Base-by-base conservation (phyloP, 2,888 invertebrate genomes). In the Trissolcus brochymenae region DNA sequence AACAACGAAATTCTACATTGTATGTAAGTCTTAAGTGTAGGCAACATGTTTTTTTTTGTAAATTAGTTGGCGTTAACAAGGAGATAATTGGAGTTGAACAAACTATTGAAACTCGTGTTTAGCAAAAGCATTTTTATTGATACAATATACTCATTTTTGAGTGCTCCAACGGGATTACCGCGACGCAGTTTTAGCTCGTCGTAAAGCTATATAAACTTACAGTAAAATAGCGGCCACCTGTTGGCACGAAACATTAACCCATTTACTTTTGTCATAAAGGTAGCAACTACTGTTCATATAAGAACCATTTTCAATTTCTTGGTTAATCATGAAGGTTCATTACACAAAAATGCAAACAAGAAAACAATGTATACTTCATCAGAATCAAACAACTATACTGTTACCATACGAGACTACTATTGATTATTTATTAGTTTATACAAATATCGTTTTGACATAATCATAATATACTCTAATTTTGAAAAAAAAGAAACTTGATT, bases 221-320 rank as follows among this genome's bases (percentile, higher is more conserved):
- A 85, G 85, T 85, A 83, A 84, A 87, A 87, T 87, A 86, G 84
- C 85, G 81, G 83, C 88, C 88, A 88, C 88, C 87, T 88, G 88
- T 88, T 88, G 88, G 84, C 83, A 83, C 83, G 84, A 87, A 86
- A 88, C 87, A 87, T 87, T 87, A 87, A 87, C 85, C 87, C 85
- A 87, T 87, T 87, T 86, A 85, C 85, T 85, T 84, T 79, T 76
- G 81, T 83, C 84, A 85, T 86, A 85, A 86, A 86, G 84, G 83
- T 86, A 81, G 82, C 78, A 73, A 79, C 82, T 84, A 79, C 75
- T 79, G 81, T 35, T 35, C 35, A 35, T 35, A 35, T 35, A 77
- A 73, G 80, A 78, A 76, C 75, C 78, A 80, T 80, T 73, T 82
- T 81, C 74, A 73, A 70, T 60, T 70, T 76, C 68, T 62, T 61